Evolutionary conservation across 2,113 vertebrate genomes (phyloP).

Genomic region (Phylloscopus whistleri): DNA sequence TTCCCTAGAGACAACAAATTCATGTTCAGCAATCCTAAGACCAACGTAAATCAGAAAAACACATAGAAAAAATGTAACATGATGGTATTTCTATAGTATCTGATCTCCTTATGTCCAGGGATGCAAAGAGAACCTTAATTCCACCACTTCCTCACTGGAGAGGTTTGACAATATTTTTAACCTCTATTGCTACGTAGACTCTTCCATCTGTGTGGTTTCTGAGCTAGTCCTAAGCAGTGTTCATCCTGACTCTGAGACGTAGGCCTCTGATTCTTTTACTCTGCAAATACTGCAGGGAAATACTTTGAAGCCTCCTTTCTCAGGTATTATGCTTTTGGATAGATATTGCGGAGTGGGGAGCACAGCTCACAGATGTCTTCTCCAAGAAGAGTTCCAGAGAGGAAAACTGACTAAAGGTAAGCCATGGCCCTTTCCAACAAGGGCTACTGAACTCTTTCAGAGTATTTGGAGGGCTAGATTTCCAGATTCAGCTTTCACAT

Average conservation of each 20-base stretch:
- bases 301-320: background rate
- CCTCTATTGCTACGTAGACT: background rate
- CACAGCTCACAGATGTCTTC: too few species aligned
- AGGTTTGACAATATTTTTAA: background rate
- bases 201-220: background rate
- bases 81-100: background rate
- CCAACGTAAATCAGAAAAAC: background rate
- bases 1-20: background rate
- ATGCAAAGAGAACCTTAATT: background rate
- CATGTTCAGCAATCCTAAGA: background rate
- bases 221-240: background rate
- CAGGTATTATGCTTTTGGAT: background rate
- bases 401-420: background rate
- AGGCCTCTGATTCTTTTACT: background rate
- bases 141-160: background rate
- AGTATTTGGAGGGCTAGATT: background rate
- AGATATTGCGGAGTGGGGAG: background rate
- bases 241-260: background rate
- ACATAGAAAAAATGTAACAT: background rate
- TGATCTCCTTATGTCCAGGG: background rate
- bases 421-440: background rate
- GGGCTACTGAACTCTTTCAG: background rate
- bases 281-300: background rate
- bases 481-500: background rate
- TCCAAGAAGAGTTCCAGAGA: background rate